These are phyloP conservation scores for Dicranocentrus wangi DNA, from an alignment of 2,888 invertebrate genomes.

Conservation along the genomic window DNA sequence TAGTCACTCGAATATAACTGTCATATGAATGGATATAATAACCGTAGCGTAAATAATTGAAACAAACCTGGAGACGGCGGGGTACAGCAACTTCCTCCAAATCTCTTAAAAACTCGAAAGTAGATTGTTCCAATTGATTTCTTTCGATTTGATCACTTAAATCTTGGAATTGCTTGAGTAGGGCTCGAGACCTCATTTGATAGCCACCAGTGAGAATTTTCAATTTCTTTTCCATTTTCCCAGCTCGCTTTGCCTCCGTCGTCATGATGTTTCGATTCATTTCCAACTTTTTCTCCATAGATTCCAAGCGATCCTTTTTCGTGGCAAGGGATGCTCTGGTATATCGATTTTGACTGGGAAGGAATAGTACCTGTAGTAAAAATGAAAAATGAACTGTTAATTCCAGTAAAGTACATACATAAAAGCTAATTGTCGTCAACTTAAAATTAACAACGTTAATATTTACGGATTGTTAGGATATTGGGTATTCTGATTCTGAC, in stretches of 20 bases:
- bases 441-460: too few relatives aligned
- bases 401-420: too few relatives aligned
- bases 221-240: constrained; percentile 97
- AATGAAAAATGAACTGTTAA: too few relatives aligned
- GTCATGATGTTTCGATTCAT: constrained; percentile 97
- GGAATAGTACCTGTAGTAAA: constrained; percentile 85
- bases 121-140: constrained; percentile 89
- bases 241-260: constrained; percentile 95
- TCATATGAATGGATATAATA: too few relatives aligned
- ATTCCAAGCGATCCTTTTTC: constrained; percentile 96
- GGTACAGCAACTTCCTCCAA: constrained; percentile 94
- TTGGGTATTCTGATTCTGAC: too few relatives aligned
- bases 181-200: constrained; percentile 86
- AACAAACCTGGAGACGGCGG: constrained; percentile 85
- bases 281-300: constrained; percentile 92
- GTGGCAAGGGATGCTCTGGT: constrained; percentile 95
- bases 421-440: too few relatives aligned
- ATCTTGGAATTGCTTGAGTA: constrained; percentile 91
- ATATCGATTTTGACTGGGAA: constrained; percentile 93
- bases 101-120: constrained; percentile 90
- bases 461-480: too few relatives aligned
- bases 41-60: too few relatives aligned
- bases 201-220: constrained; percentile 96
- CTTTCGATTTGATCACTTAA: constrained; percentile 93
- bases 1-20: too few relatives aligned